These are phyloP conservation scores for Polyploca ridens DNA, from an alignment of 2,888 invertebrate species.

Conservation along the genomic window DNA sequence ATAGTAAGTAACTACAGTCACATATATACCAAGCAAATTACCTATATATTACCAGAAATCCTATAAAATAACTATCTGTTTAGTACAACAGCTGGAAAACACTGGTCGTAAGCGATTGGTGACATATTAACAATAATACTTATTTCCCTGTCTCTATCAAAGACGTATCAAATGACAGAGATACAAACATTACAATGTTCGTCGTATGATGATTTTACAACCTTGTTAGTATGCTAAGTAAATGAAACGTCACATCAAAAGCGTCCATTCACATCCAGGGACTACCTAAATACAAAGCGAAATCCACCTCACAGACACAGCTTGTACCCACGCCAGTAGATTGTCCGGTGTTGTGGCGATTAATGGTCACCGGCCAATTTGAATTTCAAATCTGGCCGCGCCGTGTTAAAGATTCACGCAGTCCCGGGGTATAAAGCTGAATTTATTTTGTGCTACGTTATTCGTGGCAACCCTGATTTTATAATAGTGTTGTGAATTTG, in stretches of 20 bases:
- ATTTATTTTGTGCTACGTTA: neutral
- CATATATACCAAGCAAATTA: too few species aligned
- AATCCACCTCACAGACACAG: slow-evolving; percentile 3
- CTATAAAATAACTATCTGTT: too few species aligned
- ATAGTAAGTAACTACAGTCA: too few species aligned
- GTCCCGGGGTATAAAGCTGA: neutral
- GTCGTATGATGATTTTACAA: neutral
- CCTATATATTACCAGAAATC: too few species aligned
- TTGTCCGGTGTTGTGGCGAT: slow-evolving; percentile 27
- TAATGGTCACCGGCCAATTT: slow-evolving; percentile 40
- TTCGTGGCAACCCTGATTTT: neutral
- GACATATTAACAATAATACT: too few species aligned
- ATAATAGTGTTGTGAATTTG: neutral
- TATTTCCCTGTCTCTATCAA: too few species aligned
- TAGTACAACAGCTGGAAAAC: too few species aligned
- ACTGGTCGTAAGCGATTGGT: too few species aligned
- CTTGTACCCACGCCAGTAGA: neutral
- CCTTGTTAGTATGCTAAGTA: neutral
- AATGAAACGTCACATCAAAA: neutral
- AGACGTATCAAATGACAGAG: neutral
- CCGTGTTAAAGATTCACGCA: slow-evolving; percentile 44
- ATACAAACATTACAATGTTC: neutral
- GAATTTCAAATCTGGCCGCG: slow-evolving; percentile 47
- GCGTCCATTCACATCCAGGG: neutral
- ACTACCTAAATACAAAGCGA: slow-evolving; percentile 8